Base-by-base conservation (phyloP, 1,140 invertebrate genomes). In the Anastatus disparis region DNA sequence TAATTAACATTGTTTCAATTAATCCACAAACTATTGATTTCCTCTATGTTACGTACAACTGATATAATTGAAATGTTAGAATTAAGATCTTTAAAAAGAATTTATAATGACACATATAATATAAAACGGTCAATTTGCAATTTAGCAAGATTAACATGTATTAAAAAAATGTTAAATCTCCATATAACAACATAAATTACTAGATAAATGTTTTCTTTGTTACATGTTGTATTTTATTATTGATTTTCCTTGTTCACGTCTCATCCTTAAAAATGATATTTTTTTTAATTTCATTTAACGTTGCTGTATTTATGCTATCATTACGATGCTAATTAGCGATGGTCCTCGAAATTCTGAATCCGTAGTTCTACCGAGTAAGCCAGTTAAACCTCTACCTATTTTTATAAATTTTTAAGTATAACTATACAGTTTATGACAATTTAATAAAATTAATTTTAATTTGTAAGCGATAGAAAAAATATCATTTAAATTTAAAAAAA, bases 141-240 rank as follows among this genome's bases (percentile, higher is more conserved):
- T 74, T 75, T 75, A 77, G 71, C 67, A 72, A 76, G 73, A 72
- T 73, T 73, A 75, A 77, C 71, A 74, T 78, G 76, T 80, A 77
- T 77, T 71, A 72, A 58, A 70, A n/a, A 73, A 74, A 75, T 77
- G 75, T 78, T 78, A 74, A 77, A 73, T 76, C 50, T 77, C 74
- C 70, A 77, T 72, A 76, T 75, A 71, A 76, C 72, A 72, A 56
- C 62, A 69, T 64, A 74, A 78, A 76, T 75, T 71, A 74, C 61
- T 72, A 66, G 75, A 77, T 79, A 77, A 79, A 78, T 74, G 75
- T 75, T 78, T 77, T 76, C 72, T 76, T 80, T 78, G 76, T 80
- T 78, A 73, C 75, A 27, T 15, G 55, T 9, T 53, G 44, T 48
- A 31, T 64, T 55, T 70, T 53, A 22, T 68, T 59, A 4, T 53